These are phyloP conservation scores for Tyto alba DNA, from an alignment of 2,113 vertebrate species.

Conservation along the genomic window DNA sequence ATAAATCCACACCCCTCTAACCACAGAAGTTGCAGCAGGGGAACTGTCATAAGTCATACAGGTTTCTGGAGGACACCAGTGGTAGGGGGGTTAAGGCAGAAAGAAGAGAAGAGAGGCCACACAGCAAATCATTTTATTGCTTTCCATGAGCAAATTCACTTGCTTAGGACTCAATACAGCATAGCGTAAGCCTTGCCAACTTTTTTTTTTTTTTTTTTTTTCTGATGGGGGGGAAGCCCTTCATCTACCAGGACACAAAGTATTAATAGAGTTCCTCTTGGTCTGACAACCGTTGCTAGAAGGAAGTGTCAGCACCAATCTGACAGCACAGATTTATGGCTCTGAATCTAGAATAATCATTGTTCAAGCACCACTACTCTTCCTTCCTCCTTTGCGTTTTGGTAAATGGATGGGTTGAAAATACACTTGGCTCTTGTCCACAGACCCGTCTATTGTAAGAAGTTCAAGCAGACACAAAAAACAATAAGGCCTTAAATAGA, in stretches of 20 bases:
- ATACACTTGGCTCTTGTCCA: neutral
- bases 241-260: neutral
- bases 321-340: neutral
- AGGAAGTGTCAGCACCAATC: neutral
- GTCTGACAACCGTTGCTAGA: neutral
- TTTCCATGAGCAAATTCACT: neutral
- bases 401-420: neutral
- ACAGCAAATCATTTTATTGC: neutral
- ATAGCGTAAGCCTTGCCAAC: neutral
- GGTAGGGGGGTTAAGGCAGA: neutral
- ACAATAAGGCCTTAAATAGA: neutral
- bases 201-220: no score
- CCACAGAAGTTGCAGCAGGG: neutral
- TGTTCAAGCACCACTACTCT: neutral
- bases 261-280: neutral
- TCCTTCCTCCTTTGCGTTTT: neutral
- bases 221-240: rapidly evolving
- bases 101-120: neutral
- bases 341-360: neutral
- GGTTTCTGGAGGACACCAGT: neutral
- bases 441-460: neutral
- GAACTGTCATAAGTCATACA: neutral
- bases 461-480: neutral
- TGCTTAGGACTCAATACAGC: neutral
- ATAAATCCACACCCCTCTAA: neutral